Conservation (phyloP, 2,113 vertebrate genomes). For the Hemibagrus wyckioides region DNA sequence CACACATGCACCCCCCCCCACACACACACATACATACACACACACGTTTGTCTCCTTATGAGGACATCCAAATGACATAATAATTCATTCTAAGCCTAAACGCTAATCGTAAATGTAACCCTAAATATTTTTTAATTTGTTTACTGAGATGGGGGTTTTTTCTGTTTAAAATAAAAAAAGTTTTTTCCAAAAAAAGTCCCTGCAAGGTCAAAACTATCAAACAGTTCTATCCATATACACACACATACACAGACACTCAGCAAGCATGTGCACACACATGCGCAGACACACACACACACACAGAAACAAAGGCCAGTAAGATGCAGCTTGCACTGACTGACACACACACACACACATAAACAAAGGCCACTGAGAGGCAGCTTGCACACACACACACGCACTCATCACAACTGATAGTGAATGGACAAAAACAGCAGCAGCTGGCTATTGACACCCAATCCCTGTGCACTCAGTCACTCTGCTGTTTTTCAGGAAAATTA, state of each 20-base stretch:
- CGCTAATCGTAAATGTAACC: too few species aligned
- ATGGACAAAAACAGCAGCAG: conserved; percentile 52
- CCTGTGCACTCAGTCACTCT: conserved; percentile 21
- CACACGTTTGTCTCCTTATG: not conserved
- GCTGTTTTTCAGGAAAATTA: conserved; percentile 30
- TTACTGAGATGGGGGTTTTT: too few species aligned
- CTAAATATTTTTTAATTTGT: too few species aligned
- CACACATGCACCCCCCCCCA: conserved; percentile 14
- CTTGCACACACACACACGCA: not conserved
- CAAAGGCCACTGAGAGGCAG: not conserved
- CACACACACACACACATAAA: conserved; percentile 4
- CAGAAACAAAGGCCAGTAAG: not conserved
- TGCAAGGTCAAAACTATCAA: not conserved
- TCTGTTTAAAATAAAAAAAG: too few species aligned
- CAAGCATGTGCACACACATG: conserved; percentile 9
- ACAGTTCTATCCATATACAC: not conserved
- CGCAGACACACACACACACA: not conserved
- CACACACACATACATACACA: conserved; percentile 34
- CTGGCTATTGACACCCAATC: conserved; percentile 52
- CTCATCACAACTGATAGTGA: not conserved
- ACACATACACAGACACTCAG: not conserved
- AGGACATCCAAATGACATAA: not conserved
- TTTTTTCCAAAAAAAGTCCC: not conserved
- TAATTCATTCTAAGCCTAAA: not conserved
- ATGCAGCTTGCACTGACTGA: not conserved